Evolutionary conservation across 2,888 invertebrate species (phyloP).

Genomic region (Pheosia gnoma): DNA sequence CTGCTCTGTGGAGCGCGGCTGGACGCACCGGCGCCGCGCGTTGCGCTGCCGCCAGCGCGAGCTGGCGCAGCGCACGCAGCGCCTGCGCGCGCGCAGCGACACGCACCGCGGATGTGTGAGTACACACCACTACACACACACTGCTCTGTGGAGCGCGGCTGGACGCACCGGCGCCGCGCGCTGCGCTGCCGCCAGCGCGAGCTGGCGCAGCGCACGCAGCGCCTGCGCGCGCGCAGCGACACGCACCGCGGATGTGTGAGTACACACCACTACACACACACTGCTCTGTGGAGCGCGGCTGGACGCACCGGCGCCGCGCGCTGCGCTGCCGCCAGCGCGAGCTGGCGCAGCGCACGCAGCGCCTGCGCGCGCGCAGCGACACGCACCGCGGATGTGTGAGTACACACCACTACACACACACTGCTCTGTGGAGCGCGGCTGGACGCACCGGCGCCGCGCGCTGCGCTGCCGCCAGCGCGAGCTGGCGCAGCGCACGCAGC

Average conservation of each 20-base stretch:
- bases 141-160: constrained; percentile 86
- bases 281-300: constrained; percentile 86
- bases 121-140: constrained; percentile 15
- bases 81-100: constrained; percentile 78
- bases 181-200: constrained; percentile 84
- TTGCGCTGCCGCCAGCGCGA: constrained; percentile 84
- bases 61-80: constrained; percentile 71
- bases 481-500: no score
- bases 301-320: no score
- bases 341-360: no score
- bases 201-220: constrained; percentile 71
- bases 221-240: constrained; percentile 78
- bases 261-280: constrained; percentile 15
- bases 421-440: constrained; percentile 86
- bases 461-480: no score
- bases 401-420: no score
- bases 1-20: constrained; percentile 86
- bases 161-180: constrained; percentile 83
- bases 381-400: no score
- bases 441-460: no score
- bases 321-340: no score
- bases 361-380: no score
- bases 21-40: constrained; percentile 83
- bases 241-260: constrained; percentile 79
- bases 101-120: constrained; percentile 79